phyloP scores from a whole-genome alignment of 2,797 vertebrate genomes.

The Apogon talboti region DNA sequence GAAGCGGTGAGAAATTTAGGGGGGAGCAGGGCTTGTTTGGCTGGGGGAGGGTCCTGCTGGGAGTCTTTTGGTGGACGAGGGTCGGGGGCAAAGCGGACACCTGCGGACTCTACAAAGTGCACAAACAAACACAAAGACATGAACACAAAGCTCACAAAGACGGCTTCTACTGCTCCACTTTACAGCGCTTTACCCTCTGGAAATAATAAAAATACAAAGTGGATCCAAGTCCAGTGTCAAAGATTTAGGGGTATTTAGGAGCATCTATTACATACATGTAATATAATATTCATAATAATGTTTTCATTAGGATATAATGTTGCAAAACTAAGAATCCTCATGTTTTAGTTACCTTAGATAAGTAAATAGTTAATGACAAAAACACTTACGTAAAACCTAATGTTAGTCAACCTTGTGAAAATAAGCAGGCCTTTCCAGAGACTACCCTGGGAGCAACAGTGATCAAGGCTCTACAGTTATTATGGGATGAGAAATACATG shows the following conservation, averaged over 20 bases:
- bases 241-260: too few species aligned
- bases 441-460: slow-evolving; percentile 8
- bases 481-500: slow-evolving; percentile 1
- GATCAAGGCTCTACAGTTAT: slow-evolving; percentile 16
- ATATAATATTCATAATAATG: too few species aligned
- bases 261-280: too few species aligned
- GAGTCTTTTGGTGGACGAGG: slow-evolving; percentile 66
- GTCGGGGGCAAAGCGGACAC: slow-evolving; percentile 79
- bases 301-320: too few species aligned
- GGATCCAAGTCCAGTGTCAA: too few species aligned
- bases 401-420: slow-evolving; percentile 6
- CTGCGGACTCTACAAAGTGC: slow-evolving; percentile 81
- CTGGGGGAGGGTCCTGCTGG: slow-evolving; percentile 60
- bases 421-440: slow-evolving; percentile 26
- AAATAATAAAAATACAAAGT: not conserved
- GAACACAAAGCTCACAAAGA: slow-evolving; percentile 25
- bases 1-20: slow-evolving; percentile 85
- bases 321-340: too few species aligned
- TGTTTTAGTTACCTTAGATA: too few species aligned
- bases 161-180: not conserved
- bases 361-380: not conserved
- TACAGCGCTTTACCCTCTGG: not conserved
- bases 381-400: slow-evolving; percentile 5
- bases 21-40: slow-evolving; percentile 89
- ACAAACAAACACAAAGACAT: slow-evolving; percentile 34